Conservation (phyloP, 2,888 invertebrate species). For the Rugalucina vietnamica region DNA sequence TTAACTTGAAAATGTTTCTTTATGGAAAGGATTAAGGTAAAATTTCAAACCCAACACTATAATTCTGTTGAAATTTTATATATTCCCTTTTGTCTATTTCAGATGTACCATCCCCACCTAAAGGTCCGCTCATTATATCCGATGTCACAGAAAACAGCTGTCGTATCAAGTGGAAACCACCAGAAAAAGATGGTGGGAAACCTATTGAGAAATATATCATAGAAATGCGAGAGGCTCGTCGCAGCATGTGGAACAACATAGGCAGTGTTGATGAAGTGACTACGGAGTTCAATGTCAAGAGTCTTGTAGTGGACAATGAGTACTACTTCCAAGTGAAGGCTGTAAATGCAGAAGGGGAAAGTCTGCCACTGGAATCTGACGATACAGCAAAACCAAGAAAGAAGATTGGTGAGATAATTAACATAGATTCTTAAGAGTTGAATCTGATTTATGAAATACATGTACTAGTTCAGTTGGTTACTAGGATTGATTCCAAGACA, state of each 20-base stretch:
- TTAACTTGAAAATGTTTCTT: no score
- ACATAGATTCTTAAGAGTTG: no score
- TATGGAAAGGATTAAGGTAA: no score
- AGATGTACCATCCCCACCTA: constrained; percentile 79
- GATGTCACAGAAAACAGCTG: constrained; percentile 98
- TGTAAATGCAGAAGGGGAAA: constrained; percentile 98
- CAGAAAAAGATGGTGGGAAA: constrained; percentile 97
- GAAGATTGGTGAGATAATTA: constrained; percentile 70
- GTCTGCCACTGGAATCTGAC: constrained; percentile 93
- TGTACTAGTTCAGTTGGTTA: no score
- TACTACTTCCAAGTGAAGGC: constrained; percentile 99
- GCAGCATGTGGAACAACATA: constrained; percentile 95
- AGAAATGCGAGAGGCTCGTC: constrained; percentile 95
- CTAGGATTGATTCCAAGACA: no score
- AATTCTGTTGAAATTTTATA: no score
- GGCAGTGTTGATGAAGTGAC: constrained; percentile 71
- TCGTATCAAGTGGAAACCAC: constrained; percentile 97
- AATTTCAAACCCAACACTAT: no score
- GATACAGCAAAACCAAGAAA: constrained; percentile 90
- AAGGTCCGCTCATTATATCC: constrained; percentile 90
- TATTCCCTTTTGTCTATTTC: no score
- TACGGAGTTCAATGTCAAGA: constrained; percentile 89
- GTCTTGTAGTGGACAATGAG: constrained; percentile 94
- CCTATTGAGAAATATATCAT: constrained; percentile 92
- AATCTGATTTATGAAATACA: no score